Evolutionary conservation across 2,888 invertebrate genomes (phyloP).

Genomic region (Congeria kusceri): DNA sequence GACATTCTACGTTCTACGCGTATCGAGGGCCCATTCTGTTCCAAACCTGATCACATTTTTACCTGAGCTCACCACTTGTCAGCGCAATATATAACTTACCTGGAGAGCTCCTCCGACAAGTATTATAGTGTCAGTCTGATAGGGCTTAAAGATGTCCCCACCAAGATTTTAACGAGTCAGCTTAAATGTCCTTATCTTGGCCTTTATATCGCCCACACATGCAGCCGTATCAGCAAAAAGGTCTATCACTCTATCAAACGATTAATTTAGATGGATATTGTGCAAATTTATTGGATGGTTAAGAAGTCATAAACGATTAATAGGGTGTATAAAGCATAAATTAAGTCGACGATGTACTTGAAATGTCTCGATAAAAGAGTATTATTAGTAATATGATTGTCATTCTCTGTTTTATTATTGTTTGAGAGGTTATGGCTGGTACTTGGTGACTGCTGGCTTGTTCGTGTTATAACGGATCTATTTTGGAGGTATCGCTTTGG

Average conservation of each 20-base stretch:
- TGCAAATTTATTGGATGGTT: slow-evolving; percentile 38
- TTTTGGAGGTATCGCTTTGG: too few species aligned
- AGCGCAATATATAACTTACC: too few species aligned
- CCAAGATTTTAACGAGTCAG: not conserved
- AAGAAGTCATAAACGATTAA: slow-evolving; percentile 4
- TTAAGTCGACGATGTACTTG: not conserved
- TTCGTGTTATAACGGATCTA: too few species aligned
- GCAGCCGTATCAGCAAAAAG: too few species aligned
- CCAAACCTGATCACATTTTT: too few species aligned
- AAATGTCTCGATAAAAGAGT: not conserved
- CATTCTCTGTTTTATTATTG: not conserved
- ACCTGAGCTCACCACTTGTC: too few species aligned
- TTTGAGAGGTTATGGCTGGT: not conserved
- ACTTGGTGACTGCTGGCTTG: too few species aligned
- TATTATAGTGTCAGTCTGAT: slow-evolving; percentile 6
- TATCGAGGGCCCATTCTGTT: too few species aligned
- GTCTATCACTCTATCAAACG: slow-evolving; percentile 32
- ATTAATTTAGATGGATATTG: slow-evolving; percentile 41
- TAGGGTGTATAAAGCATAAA: slow-evolving; percentile 7
- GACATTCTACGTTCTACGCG: too few species aligned
- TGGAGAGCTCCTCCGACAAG: not conserved
- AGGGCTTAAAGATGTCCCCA: not conserved
- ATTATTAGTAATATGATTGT: slow-evolving; percentile 1
- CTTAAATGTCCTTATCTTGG: too few species aligned
- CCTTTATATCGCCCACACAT: too few species aligned